phyloP scores from a whole-genome alignment of 1,140 invertebrate genomes.

The Euborellia annulipes region DNA sequence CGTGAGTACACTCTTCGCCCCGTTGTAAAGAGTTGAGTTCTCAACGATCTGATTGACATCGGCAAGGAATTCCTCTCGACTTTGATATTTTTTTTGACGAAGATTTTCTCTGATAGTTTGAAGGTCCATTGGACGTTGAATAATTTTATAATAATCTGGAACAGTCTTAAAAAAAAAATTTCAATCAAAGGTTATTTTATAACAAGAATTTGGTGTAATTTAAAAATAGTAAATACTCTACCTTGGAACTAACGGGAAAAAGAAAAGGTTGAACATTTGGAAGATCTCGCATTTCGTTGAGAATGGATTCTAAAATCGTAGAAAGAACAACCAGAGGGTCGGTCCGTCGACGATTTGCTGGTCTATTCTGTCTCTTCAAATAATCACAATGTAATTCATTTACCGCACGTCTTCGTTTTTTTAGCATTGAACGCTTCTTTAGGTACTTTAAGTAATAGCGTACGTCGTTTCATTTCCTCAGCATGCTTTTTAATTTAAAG shows the following conservation, averaged over 20 bases:
- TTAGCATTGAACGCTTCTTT: constrained; percentile 52
- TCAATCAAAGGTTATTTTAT: neutral
- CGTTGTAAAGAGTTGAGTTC: constrained; percentile 89
- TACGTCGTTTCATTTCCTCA: constrained; percentile 61
- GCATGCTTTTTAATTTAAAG: constrained; percentile 39
- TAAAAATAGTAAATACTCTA: constrained; percentile 28
- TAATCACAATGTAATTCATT: constrained; percentile 83
- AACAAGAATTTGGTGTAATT: too few relatives aligned
- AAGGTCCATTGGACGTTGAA: constrained; percentile 90
- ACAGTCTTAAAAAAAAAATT: constrained; percentile 29
- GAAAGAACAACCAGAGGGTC: constrained; percentile 93
- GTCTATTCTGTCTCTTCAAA: constrained; percentile 69
- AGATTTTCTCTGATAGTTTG: constrained; percentile 91
- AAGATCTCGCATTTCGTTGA: constrained; percentile 85
- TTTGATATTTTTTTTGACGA: constrained; percentile 83
- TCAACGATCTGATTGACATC: constrained; percentile 94
- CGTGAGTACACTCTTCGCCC: constrained; percentile 71
- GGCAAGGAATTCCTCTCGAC: constrained; percentile 80
- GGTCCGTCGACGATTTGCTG: constrained; percentile 82
- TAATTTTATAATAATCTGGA: constrained; percentile 85
- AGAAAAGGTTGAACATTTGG: constrained; percentile 86
- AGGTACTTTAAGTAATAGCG: constrained; percentile 69
- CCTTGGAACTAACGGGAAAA: constrained; percentile 87
- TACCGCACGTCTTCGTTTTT: constrained; percentile 43
- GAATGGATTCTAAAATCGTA: constrained; percentile 78